These are phyloP conservation scores for Galeopterus variegatus DNA, from an alignment of 2,113 vertebrate genomes.

Conservation along the genomic window DNA sequence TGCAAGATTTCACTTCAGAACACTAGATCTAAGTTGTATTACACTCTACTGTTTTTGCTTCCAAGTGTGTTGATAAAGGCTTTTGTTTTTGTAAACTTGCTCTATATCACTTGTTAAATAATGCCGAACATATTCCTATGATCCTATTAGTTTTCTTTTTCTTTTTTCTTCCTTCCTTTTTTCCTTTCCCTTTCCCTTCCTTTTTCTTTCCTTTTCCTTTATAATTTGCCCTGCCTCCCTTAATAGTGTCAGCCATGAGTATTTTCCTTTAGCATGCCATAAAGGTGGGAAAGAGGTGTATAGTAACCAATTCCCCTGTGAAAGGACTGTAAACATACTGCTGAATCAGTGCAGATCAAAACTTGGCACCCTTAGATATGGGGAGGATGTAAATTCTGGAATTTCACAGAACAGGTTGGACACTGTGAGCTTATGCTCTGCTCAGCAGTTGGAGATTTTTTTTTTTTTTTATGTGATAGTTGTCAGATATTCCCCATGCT, in stretches of 20 bases:
- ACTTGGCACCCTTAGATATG: slow-evolving; percentile 40
- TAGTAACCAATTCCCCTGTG: not conserved
- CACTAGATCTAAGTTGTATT: slow-evolving; percentile 45
- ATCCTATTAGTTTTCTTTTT: slow-evolving; percentile 17
- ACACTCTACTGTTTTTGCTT: slow-evolving; percentile 58
- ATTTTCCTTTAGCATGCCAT: slow-evolving; percentile 23
- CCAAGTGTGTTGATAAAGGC: slow-evolving; percentile 64
- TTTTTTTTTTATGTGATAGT: not conserved
- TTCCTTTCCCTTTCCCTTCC: not conserved
- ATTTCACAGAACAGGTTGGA: slow-evolving; percentile 65
- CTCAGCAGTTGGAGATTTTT: slow-evolving; percentile 51
- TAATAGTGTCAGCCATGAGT: not conserved
- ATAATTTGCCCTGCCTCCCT: not conserved
- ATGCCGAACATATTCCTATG: slow-evolving; percentile 50
- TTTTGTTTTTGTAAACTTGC: slow-evolving; percentile 68
- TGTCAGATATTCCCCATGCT: slow-evolving; percentile 35
- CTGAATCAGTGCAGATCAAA: slow-evolving; percentile 72
- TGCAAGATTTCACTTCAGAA: slow-evolving; percentile 59
- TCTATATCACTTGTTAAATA: slow-evolving; percentile 71
- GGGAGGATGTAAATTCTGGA: slow-evolving; percentile 59
- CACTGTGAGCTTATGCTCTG: slow-evolving; percentile 60
- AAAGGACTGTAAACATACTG: slow-evolving; percentile 57
- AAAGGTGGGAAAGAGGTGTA: slow-evolving; percentile 39
- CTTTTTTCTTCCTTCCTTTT: not conserved
- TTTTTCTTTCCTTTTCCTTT: slow-evolving; percentile 19